Evolutionary conservation across 2,888 invertebrate species (phyloP).

Genomic region (Calliopum simillimum): DNA sequence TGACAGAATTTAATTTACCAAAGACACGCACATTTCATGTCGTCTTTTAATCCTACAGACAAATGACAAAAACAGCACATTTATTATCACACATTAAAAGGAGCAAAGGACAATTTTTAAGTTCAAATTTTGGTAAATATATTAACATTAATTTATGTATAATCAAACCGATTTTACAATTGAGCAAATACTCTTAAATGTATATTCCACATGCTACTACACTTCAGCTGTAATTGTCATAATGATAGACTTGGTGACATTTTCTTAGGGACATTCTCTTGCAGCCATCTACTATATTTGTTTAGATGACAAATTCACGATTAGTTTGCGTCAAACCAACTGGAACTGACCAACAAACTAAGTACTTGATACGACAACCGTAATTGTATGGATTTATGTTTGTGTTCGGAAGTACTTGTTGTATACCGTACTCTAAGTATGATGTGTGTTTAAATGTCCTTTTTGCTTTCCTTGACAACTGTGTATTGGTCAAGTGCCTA

Average conservation of each 20-base stretch:
- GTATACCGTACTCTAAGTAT: too few species aligned
- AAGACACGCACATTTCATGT: conserved; percentile 38
- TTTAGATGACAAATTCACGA: conserved; percentile 7
- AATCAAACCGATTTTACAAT: neutral
- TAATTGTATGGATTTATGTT: too few species aligned
- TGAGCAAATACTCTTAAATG: too few species aligned
- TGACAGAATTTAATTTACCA: conserved; percentile 27
- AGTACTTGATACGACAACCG: neutral
- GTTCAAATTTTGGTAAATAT: neutral
- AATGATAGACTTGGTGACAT: neutral
- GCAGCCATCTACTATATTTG: conserved; percentile 6
- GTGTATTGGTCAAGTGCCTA: neutral
- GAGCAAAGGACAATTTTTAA: neutral
- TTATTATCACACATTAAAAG: neutral
- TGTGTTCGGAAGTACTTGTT: too few species aligned
- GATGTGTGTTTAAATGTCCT: too few species aligned
- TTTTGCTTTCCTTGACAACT: neutral
- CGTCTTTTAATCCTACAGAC: conserved; percentile 6
- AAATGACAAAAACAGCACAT: too few species aligned
- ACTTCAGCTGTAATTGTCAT: neutral
- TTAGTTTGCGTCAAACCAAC: neutral
- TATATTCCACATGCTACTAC: neutral
- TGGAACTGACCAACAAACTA: too few species aligned
- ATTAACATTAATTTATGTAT: neutral
- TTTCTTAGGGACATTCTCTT: neutral